Percentiles rank a stretch among this genome's conserved stretches.
phyloP scores from a whole-genome alignment of 2,797 vertebrate species.

The Phataginus tricuspis region DNA sequence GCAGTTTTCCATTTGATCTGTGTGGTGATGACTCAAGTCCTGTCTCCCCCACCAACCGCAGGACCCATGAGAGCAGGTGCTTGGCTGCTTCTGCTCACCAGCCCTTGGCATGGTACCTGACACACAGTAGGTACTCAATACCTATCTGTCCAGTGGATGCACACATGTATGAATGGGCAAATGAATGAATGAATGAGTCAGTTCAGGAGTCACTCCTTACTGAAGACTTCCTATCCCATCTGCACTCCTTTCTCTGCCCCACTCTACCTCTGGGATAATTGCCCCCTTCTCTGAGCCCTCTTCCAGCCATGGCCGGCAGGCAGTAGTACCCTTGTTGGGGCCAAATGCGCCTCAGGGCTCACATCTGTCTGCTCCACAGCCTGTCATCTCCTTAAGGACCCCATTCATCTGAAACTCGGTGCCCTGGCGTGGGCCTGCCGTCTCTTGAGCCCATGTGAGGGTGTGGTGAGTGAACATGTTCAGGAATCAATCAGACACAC shows the following conservation, averaged over 20 bases:
- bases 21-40: not conserved
- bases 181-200: not conserved
- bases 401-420: not conserved
- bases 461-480: not conserved
- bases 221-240: not conserved
- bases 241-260: not conserved
- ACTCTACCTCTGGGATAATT: not conserved
- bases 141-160: not conserved
- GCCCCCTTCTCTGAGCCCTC: not conserved
- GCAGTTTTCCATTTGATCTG: not conserved
- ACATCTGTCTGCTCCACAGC: not conserved
- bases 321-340: not conserved
- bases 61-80: not conserved
- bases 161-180: not conserved
- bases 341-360: not conserved
- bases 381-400: not conserved
- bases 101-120: not conserved
- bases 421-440: not conserved
- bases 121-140: not conserved
- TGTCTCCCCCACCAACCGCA: too few species aligned
- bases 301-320: not conserved
- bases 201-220: not conserved
- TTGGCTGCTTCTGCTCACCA: not conserved
- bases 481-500: accelerated
- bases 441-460: not conserved